phyloP scores from a whole-genome alignment of 64 coral and sea anemone genomes.

The Acropora tenuis region DNA sequence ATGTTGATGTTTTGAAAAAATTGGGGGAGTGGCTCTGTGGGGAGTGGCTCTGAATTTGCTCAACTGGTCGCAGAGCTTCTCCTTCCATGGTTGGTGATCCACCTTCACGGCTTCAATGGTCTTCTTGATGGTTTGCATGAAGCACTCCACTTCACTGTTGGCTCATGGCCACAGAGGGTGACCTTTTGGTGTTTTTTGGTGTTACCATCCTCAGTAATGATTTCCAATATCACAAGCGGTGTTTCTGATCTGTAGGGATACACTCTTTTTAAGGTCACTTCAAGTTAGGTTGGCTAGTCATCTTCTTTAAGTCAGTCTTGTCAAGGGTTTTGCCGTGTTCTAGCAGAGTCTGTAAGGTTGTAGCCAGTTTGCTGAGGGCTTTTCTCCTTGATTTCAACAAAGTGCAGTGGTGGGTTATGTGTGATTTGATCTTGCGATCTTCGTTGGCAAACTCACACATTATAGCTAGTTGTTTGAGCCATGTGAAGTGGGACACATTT shows the following conservation, averaged over 20 bases:
- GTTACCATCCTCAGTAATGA: conserved; percentile 24
- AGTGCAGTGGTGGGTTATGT: not conserved
- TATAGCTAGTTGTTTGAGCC: conserved; percentile 4
- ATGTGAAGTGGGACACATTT: no score
- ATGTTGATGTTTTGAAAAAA: not conserved
- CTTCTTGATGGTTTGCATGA: conserved; percentile 57
- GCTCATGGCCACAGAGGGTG: conserved; percentile 45
- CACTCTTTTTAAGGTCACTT: conserved; percentile 17
- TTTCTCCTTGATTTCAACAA: not conserved
- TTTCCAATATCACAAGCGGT: conserved; percentile 40
- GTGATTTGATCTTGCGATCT: conserved; percentile 45
- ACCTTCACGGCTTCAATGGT: conserved; percentile 50
- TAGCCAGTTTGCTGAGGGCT: not conserved
- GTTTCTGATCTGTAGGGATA: conserved; percentile 57
- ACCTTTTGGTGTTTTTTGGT: conserved; percentile 47
- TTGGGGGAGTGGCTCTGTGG: conserved; percentile 41
- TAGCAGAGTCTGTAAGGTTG: not conserved
- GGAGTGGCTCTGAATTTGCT: conserved; percentile 66
- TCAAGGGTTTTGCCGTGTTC: conserved; percentile 6
- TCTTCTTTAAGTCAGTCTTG: conserved; percentile 49
- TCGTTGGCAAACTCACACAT: conserved; percentile 56
- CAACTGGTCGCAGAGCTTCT: conserved; percentile 41
- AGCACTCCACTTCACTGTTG: conserved; percentile 23
- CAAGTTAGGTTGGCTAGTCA: conserved; percentile 18
- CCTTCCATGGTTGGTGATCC: conserved; percentile 57